phyloP scores from a whole-genome alignment of 2,888 invertebrate genomes.

The Plebejus argus region DNA sequence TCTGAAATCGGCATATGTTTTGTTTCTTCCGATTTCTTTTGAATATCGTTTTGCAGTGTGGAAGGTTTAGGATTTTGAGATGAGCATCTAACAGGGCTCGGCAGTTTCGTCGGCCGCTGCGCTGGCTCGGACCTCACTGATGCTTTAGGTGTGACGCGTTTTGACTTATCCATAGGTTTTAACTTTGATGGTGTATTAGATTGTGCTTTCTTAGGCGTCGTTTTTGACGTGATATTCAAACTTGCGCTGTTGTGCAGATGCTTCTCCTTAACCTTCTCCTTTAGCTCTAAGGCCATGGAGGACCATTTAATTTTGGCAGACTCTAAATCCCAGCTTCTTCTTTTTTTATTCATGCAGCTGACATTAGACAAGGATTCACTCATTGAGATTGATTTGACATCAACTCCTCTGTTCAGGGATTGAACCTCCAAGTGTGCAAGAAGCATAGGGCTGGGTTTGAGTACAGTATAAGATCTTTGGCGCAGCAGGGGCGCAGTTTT shows the following conservation, averaged over 20 bases:
- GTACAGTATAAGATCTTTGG: conserved; percentile 89
- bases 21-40: conserved; percentile 41
- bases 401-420: conserved; percentile 69
- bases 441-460: conserved; percentile 88
- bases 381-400: conserved; percentile 75
- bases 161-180: conserved; percentile 51
- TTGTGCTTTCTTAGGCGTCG: conserved; percentile 44
- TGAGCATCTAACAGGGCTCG: conserved; percentile 49
- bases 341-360: conserved; percentile 58
- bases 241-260: conserved; percentile 33
- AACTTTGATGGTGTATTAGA: conserved; percentile 47
- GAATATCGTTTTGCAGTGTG: conserved; percentile 40
- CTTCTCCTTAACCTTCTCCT: conserved; percentile 47
- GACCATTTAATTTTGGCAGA: conserved; percentile 77
- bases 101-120: conserved; percentile 47
- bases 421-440: conserved; percentile 82
- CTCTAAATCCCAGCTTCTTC: conserved; percentile 73
- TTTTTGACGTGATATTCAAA: conserved; percentile 37
- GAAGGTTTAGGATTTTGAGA: conserved; percentile 47
- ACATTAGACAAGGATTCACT: conserved; percentile 71
- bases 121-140: conserved; percentile 55
- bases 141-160: conserved; percentile 48
- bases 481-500: conserved; percentile 75
- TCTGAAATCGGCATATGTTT: conserved; percentile 49
- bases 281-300: conserved; percentile 71